These are phyloP conservation scores for Tribolium madens DNA, from an alignment of 1,140 invertebrate genomes.

Conservation along the genomic window DNA sequence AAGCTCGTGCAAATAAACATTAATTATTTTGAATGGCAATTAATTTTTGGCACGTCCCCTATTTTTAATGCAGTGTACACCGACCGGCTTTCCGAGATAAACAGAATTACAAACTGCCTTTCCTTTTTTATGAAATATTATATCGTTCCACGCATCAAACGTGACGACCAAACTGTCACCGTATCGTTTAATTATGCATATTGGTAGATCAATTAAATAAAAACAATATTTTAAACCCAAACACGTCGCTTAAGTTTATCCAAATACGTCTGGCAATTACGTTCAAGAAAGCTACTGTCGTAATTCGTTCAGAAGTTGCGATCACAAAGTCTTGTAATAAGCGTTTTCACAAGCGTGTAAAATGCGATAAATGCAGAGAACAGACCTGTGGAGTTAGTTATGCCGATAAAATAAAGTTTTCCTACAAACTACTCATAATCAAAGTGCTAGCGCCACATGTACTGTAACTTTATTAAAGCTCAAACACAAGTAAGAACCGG, in stretches of 20 bases:
- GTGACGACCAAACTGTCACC: slow-evolving; percentile 6
- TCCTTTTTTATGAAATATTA: slow-evolving; percentile 31
- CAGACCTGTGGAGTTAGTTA: slow-evolving; percentile 46
- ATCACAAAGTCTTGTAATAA: slow-evolving; percentile 37
- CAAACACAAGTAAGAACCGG: slow-evolving; percentile 32
- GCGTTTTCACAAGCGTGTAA: slow-evolving; percentile 28
- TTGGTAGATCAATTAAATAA: too few relatives aligned
- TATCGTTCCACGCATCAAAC: slow-evolving; percentile 8
- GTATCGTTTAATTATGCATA: slow-evolving; percentile 10
- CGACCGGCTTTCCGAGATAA: slow-evolving; percentile 42
- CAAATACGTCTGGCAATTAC: not conserved
- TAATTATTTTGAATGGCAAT: slow-evolving; percentile 45
- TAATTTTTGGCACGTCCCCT: slow-evolving; percentile 45
- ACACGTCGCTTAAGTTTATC: not conserved
- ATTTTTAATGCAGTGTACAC: slow-evolving; percentile 43
- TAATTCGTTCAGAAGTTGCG: slow-evolving; percentile 24
- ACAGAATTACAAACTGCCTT: slow-evolving; percentile 42
- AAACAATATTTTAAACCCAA: too few relatives aligned
- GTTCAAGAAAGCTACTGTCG: not conserved
- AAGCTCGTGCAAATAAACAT: slow-evolving; percentile 39
- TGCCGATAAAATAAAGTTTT: slow-evolving; percentile 49
- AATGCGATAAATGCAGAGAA: slow-evolving; percentile 36
- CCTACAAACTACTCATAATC: slow-evolving; percentile 35
- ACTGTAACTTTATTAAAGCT: slow-evolving; percentile 39
- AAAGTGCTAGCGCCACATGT: slow-evolving; percentile 32